phyloP scores from a whole-genome alignment of 2,113 vertebrate species.

The Bettongia penicillata region DNA sequence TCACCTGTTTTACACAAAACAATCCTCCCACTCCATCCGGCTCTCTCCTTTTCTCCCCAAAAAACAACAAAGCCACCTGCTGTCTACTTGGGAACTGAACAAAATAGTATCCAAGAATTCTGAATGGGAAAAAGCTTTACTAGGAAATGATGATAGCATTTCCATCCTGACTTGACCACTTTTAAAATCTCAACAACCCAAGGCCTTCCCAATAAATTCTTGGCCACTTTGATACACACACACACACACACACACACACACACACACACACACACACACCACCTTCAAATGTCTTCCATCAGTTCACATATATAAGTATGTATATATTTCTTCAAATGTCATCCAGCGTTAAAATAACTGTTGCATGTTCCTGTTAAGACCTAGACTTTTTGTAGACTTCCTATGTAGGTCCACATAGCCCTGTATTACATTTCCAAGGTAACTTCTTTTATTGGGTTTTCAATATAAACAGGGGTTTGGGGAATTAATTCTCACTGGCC shows the following conservation, averaged over 20 bases:
- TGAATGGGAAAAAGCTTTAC: background rate
- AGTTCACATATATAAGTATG: no score
- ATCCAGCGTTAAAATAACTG: background rate
- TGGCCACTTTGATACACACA: background rate
- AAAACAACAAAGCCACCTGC: background rate
- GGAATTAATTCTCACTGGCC: background rate
- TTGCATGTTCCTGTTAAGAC: background rate
- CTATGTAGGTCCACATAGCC: background rate
- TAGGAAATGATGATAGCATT: background rate
- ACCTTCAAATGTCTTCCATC: no score
- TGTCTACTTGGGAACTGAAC: background rate
- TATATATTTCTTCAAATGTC: background rate
- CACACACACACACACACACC: background rate
- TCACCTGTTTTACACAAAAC: constrained; percentile 9
- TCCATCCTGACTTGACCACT: background rate
- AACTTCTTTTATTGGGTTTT: constrained; percentile 4
- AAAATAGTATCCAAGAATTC: background rate
- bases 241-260: background rate
- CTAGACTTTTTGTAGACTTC: background rate
- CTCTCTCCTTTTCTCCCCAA: background rate
- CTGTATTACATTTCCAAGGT: constrained; percentile 26
- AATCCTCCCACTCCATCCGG: background rate
- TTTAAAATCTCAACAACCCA: background rate
- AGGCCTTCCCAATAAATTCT: background rate
- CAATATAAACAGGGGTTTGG: background rate